Evolutionary conservation across 2,888 invertebrate species (phyloP).

Genomic region (Eurytoma californica): DNA sequence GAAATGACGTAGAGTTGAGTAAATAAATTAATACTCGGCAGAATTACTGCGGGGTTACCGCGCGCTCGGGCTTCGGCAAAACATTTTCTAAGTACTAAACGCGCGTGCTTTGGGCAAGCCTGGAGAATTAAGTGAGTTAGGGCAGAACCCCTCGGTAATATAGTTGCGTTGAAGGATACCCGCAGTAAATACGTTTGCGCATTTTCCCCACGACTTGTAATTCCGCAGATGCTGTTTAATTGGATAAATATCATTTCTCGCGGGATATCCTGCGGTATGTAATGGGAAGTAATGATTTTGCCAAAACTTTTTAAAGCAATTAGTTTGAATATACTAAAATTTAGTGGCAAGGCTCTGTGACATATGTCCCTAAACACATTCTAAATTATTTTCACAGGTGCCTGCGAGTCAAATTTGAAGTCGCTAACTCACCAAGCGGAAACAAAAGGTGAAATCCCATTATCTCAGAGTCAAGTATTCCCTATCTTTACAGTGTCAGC

Average conservation of each 20-base stretch:
- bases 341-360: no score
- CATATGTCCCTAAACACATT: no score
- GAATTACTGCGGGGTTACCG: slow-evolving; percentile 33
- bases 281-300: no score
- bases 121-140: slow-evolving; percentile 3
- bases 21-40: slow-evolving; percentile 51
- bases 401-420: no score
- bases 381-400: no score
- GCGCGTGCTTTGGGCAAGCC: slow-evolving; percentile 1
- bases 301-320: no score
- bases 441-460: background rate
- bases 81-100: slow-evolving; percentile 35
- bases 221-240: no score
- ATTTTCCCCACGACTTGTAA: no score
- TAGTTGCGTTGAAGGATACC: slow-evolving; percentile 35
- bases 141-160: slow-evolving; percentile 25
- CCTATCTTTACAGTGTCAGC: background rate
- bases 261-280: no score
- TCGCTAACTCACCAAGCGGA: no score
- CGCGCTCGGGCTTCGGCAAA: slow-evolving; percentile 14
- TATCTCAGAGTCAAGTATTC: slow-evolving; percentile 1
- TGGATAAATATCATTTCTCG: no score
- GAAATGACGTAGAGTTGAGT: slow-evolving; percentile 37
- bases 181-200: slow-evolving; percentile 35
- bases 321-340: no score